Evolutionary conservation across 2,888 invertebrate species (phyloP).

Genomic region (Sminthurides aquaticus): DNA sequence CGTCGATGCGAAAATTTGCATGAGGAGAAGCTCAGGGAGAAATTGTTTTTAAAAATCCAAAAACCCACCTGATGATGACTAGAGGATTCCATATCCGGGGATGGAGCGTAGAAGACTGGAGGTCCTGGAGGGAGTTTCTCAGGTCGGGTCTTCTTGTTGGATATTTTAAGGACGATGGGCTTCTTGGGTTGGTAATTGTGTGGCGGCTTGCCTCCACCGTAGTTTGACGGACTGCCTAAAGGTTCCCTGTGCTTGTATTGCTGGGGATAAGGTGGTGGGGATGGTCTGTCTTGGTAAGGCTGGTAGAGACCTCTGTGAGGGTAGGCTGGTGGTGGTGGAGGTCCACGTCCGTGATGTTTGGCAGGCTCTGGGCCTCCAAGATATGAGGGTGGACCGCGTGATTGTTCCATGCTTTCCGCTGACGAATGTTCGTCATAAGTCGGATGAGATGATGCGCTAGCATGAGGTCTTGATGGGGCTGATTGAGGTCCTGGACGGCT

Average conservation of each 20-base stretch:
- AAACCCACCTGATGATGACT: constrained; percentile 13
- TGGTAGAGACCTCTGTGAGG: background rate
- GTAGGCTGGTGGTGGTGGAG: constrained; percentile 11
- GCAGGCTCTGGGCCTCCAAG: constrained; percentile 2
- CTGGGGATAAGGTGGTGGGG: constrained; percentile 1
- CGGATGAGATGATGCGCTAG: background rate
- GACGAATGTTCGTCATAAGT: background rate
- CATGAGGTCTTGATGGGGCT: background rate
- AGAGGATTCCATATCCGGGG: constrained; percentile 31
- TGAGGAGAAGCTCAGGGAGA: background rate
- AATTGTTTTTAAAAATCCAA: background rate
- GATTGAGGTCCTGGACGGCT: background rate
- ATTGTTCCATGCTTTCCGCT: background rate
- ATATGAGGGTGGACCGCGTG: background rate
- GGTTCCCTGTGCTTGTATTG: background rate
- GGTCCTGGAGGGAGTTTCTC: constrained; percentile 36
- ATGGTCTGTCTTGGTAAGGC: constrained; percentile 1
- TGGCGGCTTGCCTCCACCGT: background rate
- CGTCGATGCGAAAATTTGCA: no score
- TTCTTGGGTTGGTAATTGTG: constrained; percentile 18
- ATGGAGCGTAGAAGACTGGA: constrained; percentile 40
- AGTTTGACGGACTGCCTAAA: background rate
- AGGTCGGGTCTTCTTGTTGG: constrained; percentile 15
- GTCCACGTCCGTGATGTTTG: constrained; percentile 2
- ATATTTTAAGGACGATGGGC: constrained; percentile 37